Conservation (phyloP, 1,140 invertebrate species). For the Cydia strobilella region DNA sequence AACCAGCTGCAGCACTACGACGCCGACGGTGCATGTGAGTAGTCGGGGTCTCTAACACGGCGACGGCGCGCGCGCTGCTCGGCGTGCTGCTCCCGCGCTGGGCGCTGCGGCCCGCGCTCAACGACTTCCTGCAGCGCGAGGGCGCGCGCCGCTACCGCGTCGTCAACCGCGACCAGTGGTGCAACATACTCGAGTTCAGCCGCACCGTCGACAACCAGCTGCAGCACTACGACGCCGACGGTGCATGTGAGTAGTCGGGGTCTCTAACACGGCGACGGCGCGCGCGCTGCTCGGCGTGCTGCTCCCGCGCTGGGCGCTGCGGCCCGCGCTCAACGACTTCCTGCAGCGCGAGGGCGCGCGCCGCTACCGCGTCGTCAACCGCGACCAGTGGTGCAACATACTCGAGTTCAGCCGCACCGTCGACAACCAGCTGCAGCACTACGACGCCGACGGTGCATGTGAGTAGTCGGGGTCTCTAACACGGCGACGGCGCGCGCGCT, state of each 20-base stretch:
- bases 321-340: conserved; percentile 91
- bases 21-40: conserved; percentile 88
- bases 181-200: conserved; percentile 96
- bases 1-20: conserved; percentile 49
- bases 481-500: too few species aligned
- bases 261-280: too few species aligned
- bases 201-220: conserved; percentile 86
- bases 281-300: conserved; percentile 81
- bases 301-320: conserved; percentile 88
- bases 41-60: too few species aligned
- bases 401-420: conserved; percentile 95
- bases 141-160: conserved; percentile 89
- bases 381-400: conserved; percentile 93
- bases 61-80: conserved; percentile 74
- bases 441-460: conserved; percentile 84
- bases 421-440: conserved; percentile 67
- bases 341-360: conserved; percentile 89
- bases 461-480: too few species aligned
- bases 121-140: conserved; percentile 92
- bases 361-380: conserved; percentile 95
- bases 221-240: not conserved
- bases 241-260: conserved; percentile 97
- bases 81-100: conserved; percentile 88
- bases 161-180: conserved; percentile 93
- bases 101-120: conserved; percentile 88